Evolutionary conservation across 2,113 vertebrate species (phyloP).

Genomic region (Reinhardtius hippoglossoides): DNA sequence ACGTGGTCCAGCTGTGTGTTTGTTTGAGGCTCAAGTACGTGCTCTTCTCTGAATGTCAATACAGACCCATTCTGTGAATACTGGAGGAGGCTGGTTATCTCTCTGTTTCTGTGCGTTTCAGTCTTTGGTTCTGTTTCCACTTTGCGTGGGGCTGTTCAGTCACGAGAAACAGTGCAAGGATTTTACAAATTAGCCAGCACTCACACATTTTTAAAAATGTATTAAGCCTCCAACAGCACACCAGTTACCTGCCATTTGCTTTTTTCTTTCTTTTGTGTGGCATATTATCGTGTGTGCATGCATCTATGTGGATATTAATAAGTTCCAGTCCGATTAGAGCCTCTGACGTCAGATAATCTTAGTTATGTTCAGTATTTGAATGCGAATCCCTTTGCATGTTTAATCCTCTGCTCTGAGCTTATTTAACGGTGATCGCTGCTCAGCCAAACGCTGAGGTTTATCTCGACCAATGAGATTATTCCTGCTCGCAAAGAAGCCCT

Average conservation of each 20-base stretch:
- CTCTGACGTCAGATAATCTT: constrained; percentile 21
- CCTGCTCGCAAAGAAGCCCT: neutral
- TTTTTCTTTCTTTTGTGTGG: neutral
- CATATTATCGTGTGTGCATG: neutral
- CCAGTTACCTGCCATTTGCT: neutral
- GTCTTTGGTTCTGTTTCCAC: too few relatives aligned
- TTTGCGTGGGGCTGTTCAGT: too few relatives aligned
- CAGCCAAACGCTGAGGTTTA: constrained; percentile 3
- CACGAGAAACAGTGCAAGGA: too few relatives aligned
- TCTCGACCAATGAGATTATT: constrained; percentile 8
- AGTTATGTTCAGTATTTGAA: constrained; percentile 12
- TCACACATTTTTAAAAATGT: neutral
- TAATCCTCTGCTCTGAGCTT: constrained; percentile 25
- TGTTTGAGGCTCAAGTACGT: too few relatives aligned
- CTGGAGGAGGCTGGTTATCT: too few relatives aligned
- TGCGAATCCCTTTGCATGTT: constrained; percentile 7
- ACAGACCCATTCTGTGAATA: too few relatives aligned
- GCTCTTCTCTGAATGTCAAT: too few relatives aligned
- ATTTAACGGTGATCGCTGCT: constrained; percentile 5
- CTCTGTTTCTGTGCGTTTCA: too few relatives aligned
- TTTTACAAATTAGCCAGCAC: neutral
- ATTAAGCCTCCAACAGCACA: neutral
- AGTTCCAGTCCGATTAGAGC: constrained; percentile 30
- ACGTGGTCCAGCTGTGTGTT: too few relatives aligned
- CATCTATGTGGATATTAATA: neutral